phyloP scores from a whole-genome alignment of 2,888 invertebrate species.

The Acronicta psi region DNA sequence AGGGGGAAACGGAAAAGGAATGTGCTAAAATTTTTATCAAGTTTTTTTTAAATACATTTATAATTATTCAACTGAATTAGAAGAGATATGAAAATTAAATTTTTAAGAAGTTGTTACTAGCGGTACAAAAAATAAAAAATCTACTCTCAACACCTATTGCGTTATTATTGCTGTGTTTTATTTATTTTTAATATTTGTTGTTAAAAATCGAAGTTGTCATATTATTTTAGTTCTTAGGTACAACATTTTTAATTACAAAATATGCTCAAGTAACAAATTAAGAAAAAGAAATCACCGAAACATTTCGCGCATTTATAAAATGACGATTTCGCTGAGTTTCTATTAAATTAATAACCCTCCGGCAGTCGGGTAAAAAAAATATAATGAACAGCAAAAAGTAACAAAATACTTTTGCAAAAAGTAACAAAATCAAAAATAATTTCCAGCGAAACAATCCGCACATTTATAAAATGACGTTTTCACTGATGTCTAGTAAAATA shows the following conservation, averaged over 20 bases:
- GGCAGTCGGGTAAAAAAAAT: no score
- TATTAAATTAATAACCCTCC: no score
- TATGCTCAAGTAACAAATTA: slow-evolving; percentile 4
- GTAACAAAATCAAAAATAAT: not conserved
- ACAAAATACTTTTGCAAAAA: not conserved
- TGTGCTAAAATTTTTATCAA: slow-evolving; percentile 45
- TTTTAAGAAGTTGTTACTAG: slow-evolving; percentile 76
- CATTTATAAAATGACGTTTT: slow-evolving; percentile 49
- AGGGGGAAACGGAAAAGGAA: slow-evolving; percentile 54
- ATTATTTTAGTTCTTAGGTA: slow-evolving; percentile 15
- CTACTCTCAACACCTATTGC: slow-evolving; percentile 79
- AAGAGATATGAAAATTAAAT: slow-evolving; percentile 41
- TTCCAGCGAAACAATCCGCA: slow-evolving; percentile 31
- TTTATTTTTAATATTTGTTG: slow-evolving; percentile 57
- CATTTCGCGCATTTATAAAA: not conserved
- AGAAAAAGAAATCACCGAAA: not conserved
- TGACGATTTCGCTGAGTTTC: not conserved
- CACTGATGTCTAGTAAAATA: slow-evolving; percentile 6
- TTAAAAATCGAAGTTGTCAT: slow-evolving; percentile 61
- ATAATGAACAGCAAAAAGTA: no score
- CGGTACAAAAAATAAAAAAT: slow-evolving; percentile 77
- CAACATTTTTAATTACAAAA: slow-evolving; percentile 26
- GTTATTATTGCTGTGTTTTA: slow-evolving; percentile 83
- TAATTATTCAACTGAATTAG: slow-evolving; percentile 36
- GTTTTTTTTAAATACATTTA: slow-evolving; percentile 23